Base-by-base conservation (phyloP, 2,797 vertebrate species). In the Sebastes itinus region DNA sequence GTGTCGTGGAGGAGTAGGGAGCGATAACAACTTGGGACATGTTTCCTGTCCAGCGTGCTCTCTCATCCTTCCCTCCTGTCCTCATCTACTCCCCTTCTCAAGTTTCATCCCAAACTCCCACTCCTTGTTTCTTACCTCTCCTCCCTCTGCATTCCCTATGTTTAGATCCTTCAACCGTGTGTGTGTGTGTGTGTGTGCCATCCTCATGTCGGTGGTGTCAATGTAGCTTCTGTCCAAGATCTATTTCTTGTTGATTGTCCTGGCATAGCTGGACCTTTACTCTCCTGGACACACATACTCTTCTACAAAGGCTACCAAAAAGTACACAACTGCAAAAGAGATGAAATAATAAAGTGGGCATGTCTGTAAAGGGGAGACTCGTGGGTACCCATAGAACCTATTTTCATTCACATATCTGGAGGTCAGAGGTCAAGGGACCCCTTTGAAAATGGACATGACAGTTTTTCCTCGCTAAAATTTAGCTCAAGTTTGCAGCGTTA, bases 31-130 rank as follows among this genome's bases (percentile, higher is more conserved):
- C n/a, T 63, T 55, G 61, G 69, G 63, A 76, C 16, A 14, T 66
- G 69, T 70, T 87, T 89, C 83, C 65, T 80, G 42, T 69, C n/a
- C 58, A n/a, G 7, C 30, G 11, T 81, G 35, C 10, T 70, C 14
- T 52, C 65, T 78, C 62, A 52, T 88, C 46, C 55, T 75, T 75
- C n/a, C 28, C 63, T 83, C 75, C 59, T 84, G 55, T 86, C 59
- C 56, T 82, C 22, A 20, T 18, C 46, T 25, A 30, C 82, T 84
- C 77, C 63, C 73, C 76, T 78, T 83, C 56, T 85, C 60, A 80
- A 52, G 35, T 88, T 87, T 82, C 64, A 67, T 81, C 56, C 25
- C 38, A 71, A 67, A 80, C 85, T 89, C 85, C 80, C 73, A 80
- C 85, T 89, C 84, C 80, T 71, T 42, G 8, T 67, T 64, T 75